Evolutionary conservation across 1,140 invertebrate species (phyloP), one percentile per base, ranked within the genome.

Genomic region (Oryzaephilus surinamensis): DNA sequence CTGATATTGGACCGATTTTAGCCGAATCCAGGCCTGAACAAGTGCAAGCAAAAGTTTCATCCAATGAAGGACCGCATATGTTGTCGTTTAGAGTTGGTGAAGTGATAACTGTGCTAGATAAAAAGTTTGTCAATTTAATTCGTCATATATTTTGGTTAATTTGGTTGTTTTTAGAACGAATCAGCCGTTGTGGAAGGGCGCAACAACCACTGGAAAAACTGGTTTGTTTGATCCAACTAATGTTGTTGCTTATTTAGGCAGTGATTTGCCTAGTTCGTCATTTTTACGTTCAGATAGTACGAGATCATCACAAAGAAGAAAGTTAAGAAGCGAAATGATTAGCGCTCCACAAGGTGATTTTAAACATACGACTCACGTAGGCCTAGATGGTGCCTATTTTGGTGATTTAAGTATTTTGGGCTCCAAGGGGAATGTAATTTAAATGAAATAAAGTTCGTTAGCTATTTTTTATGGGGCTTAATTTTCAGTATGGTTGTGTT

Each of bases 341-440:
- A 95, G 92, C 7, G 79, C 81, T 18, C 95, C 96, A 0, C 90
- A 97, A 62, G 93, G 91, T 20, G 94, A 98, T 65, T 75, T 98
- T 0, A 91, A 95, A 57, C 95, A 98, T 58, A 98, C 92, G 0
- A 57, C 88, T 1, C 95, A 99, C 62, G 89, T 98, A 3, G 95
- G 96, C 2, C 71, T 95, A 8, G 95, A 98, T 63, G 95, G 95
- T 4, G 87, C 89, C 36, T 91, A 91, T 57, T 98, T 98, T 62
- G 94, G 95, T 0, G 92, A 97, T 63, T 79, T 97, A 32, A 81
- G 86, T 28, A 92, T 91, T 55, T 66, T 93, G 13, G 76, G 74
- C 17, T 79, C 73, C 17, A 62, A 62, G 44, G 58, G 72, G 70
- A 53, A 69, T 55, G 71, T 75, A 48, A 67, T 63, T 44, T n/a